Evolutionary conservation across 2,888 invertebrate genomes (phyloP).

Genomic region (Amiota communis): DNA sequence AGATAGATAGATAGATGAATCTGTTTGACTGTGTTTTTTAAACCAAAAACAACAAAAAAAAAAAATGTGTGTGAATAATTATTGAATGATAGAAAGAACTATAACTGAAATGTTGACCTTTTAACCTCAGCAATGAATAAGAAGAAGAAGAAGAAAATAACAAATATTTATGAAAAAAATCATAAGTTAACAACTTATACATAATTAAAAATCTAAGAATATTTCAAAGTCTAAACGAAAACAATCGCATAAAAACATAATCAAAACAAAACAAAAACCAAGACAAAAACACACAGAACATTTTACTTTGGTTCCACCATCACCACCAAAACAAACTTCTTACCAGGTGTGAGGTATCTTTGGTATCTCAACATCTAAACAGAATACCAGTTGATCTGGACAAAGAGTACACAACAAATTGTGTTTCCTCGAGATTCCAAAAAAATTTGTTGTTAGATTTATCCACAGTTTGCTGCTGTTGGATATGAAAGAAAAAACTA

Average conservation of each 20-base stretch:
- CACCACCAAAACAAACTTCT: too few species aligned
- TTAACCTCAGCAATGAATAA: not conserved
- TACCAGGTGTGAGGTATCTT: too few species aligned
- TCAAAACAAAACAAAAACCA: not conserved
- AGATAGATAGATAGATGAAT: not conserved
- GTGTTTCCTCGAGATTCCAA: too few species aligned
- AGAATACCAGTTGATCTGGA: too few species aligned
- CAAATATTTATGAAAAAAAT: too few species aligned
- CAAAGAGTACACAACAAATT: too few species aligned
- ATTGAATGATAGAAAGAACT: not conserved
- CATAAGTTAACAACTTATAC: slow-evolving; percentile 1
- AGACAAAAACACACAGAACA: too few species aligned
- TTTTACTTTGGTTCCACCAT: too few species aligned
- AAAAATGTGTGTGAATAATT: not conserved
- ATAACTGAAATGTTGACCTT: slow-evolving; percentile 20
- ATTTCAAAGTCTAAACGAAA: not conserved
- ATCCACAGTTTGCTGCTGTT: too few species aligned
- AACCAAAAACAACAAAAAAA: slow-evolving; percentile 31
- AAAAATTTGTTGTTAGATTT: too few species aligned
- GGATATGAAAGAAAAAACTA: too few species aligned
- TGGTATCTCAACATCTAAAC: too few species aligned
- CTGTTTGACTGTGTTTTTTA: slow-evolving; percentile 36
- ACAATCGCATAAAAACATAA: not conserved
- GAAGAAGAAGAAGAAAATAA: slow-evolving; percentile 11
- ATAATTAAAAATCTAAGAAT: slow-evolving; percentile 7